Evolutionary conservation across 1,140 invertebrate species (phyloP), one percentile per base, ranked within the genome.

Genomic region (Drosophila pandora): DNA sequence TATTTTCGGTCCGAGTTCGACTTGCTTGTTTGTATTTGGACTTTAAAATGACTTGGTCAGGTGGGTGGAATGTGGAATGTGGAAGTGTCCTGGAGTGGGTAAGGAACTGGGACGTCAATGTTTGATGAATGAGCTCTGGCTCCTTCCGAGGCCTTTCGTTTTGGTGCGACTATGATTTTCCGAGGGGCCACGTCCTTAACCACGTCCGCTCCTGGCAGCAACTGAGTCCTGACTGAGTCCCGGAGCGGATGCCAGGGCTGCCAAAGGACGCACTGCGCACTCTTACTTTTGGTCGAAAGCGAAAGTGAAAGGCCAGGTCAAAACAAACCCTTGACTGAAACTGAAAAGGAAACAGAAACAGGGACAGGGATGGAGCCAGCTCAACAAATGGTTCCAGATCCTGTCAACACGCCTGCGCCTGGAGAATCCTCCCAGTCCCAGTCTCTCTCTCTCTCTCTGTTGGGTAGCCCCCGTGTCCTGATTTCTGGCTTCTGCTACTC

Each of bases 281-380:
- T 83, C 59, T 83, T 75, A 72, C 80, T 83, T 84, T 79, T 34
- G 10, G 53, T 4, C 7, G 48, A 65, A 79, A 72, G 39, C 69
- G 79, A 83, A 83, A 83, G 75, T 60, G 58, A 81, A 73, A 80
- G 59, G 47, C 59, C 28, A 45, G 23, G 72, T 67, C 64, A 83
- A 76, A 79, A 77, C 63, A 81, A 83, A 84, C 65, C 62, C 76
- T 64, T 71, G 56, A 37, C 41, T 50, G 60, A n/a, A 6, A 13
- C 41, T 21, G 13, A 39, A 17, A 55, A 9, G 4, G 25, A n/a
- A 34, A 55, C 58, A 21, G 41, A 10, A 37, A 41, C 37, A n/a
- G 50, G 25, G 57, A 34, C 54, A 28, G 53, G 53, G 53, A 58
- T 79, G 69, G 76, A 67, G 53, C 52, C 39, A 61, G 69, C 79